Conservation (phyloP, 2,888 invertebrate species). For the Phorcus lineatus region DNA sequence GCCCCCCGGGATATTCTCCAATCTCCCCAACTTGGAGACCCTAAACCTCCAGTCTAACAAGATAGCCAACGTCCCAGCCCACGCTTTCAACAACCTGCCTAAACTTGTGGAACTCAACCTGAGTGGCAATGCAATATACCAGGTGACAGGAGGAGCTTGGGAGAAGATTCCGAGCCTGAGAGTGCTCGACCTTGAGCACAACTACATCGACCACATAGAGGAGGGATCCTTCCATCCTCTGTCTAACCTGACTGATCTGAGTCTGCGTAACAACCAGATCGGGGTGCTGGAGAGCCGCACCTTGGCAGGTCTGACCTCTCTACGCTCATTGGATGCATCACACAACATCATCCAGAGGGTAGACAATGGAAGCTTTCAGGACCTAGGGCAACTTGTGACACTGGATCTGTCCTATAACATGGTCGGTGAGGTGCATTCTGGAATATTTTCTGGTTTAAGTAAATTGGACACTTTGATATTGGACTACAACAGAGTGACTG, state of each 20-base stretch:
- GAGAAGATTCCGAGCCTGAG: slow-evolving; percentile 5
- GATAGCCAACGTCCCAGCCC: neutral
- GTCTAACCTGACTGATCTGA: slow-evolving; percentile 5
- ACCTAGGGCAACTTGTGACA: neutral
- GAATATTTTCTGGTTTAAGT: neutral
- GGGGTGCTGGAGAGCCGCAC: slow-evolving; percentile 34
- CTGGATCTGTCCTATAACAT: slow-evolving; percentile 3
- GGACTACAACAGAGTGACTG: slow-evolving; percentile 41
- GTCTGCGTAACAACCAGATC: slow-evolving; percentile 43
- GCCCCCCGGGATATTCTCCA: neutral
- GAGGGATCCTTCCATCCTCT: slow-evolving; percentile 4
- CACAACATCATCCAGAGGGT: slow-evolving; percentile 42
- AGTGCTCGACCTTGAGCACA: slow-evolving; percentile 20
- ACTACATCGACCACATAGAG: slow-evolving; percentile 7
- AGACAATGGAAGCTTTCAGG: neutral
- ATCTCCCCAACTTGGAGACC: neutral
- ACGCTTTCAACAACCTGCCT: neutral
- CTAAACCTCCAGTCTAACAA: slow-evolving; percentile 14
- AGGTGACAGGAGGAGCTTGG: slow-evolving; percentile 45
- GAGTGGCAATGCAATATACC: neutral
- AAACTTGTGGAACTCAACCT: slow-evolving; percentile 6
- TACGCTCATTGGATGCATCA: slow-evolving; percentile 42
- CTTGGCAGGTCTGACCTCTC: slow-evolving; percentile 44
- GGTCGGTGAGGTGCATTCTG: neutral
- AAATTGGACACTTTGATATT: slow-evolving; percentile 42